Base-by-base conservation (phyloP, 1,140 invertebrate genomes). In the Sinonovacula constricta region DNA sequence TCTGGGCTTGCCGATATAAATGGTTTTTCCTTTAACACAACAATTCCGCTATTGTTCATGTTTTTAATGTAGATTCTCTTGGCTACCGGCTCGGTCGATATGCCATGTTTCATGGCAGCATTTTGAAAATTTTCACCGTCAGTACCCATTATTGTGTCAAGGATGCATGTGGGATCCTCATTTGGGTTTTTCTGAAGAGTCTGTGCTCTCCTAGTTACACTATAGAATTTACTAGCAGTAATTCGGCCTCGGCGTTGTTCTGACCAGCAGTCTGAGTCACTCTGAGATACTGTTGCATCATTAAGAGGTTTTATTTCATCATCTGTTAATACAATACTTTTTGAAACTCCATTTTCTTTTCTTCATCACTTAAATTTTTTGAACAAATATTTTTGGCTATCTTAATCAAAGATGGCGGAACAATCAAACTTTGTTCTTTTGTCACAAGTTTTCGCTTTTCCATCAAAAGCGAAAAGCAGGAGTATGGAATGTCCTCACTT, bases 101-200 rank as follows among this genome's bases (percentile, higher is more conserved):
- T 28, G 18, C 60, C 62, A 34, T 65, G 62, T 34, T 65, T 33
- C 62, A 65, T 65, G 26, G 62, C 62, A 30, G 12, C 14, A 26
- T 28, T 65, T 18, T 30, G 62, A 18, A 4, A 28, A 65, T n/a
- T 24, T 65, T 31, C 28, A 18, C 18, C 24, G 14, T 65, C 2
- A n/a, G n/a, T n/a, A 14, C 62, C 62, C 4, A 65, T 28, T 0
- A 65, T 14, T 34, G 62, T 49, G 1, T 74, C 22, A 28, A 51
- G 10, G 7, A 56, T 14, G 15, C 49, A 15, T 54, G 15, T n/a
- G 10, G 53, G 26, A 54, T 56, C 51, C n/a, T 49, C 39, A 18
- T 53, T n/a, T 22, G 14, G 0, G 22, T 69, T 31, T 34, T 56
- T 69, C 34, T 26, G 30, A 26, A 69, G 26, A 15, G 67, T 31